Evolutionary conservation across 1,140 invertebrate species (phyloP).

Genomic region (Leptinotarsa defecta): DNA sequence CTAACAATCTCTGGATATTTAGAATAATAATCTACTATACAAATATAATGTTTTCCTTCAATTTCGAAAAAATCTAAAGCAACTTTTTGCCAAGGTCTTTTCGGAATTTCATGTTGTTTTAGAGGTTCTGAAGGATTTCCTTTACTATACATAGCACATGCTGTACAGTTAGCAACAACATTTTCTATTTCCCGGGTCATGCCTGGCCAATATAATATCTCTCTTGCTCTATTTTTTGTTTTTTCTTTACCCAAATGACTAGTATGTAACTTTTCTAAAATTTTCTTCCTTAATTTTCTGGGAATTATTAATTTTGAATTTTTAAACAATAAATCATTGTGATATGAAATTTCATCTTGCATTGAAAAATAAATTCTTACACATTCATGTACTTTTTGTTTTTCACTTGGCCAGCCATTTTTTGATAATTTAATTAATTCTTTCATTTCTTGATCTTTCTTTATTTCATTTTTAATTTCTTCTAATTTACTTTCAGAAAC

Average conservation of each 20-base stretch:
- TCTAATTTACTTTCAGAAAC: constrained; percentile 2
- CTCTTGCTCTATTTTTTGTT: constrained; percentile 49
- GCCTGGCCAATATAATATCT: constrained; percentile 53
- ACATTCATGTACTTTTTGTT: background rate
- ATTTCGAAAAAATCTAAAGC: constrained; percentile 50
- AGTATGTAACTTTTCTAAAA: constrained; percentile 54
- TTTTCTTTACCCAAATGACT: constrained; percentile 57
- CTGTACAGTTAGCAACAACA: constrained; percentile 38
- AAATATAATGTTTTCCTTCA: constrained; percentile 44
- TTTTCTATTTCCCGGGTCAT: constrained; percentile 44
- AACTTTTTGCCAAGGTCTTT: constrained; percentile 48
- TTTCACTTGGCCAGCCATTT: constrained; percentile 53
- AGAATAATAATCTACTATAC: constrained; percentile 40
- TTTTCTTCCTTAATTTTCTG: constrained; percentile 47
- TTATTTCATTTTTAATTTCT: constrained; percentile 33
- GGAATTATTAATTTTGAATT: constrained; percentile 43
- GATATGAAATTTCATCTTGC: background rate
- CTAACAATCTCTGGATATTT: constrained; percentile 40
- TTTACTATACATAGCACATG: constrained; percentile 5
- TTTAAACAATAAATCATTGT: constrained; percentile 14
- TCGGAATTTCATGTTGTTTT: constrained; percentile 35
- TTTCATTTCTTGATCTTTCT: constrained; percentile 41
- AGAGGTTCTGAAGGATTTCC: constrained; percentile 43
- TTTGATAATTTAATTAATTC: constrained; percentile 40
- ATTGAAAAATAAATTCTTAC: constrained; percentile 15